Evolutionary conservation across 2,113 vertebrate species (phyloP).

Genomic region (Nerophis ophidion): DNA sequence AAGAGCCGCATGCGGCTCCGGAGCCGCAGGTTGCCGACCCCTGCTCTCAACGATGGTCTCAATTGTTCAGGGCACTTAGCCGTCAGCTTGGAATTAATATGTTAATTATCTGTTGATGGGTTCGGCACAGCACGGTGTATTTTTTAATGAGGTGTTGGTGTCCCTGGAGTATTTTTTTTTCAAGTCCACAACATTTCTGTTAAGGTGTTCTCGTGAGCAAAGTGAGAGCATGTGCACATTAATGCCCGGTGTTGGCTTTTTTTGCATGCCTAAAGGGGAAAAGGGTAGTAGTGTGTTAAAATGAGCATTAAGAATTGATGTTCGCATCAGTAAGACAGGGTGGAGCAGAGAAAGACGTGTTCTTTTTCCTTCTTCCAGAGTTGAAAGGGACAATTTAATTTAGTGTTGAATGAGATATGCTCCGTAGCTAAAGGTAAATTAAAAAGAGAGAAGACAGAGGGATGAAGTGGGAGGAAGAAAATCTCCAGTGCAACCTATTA

Average conservation of each 20-base stretch:
- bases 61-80: constrained; percentile 17
- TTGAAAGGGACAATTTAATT: constrained; percentile 50
- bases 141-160: constrained; percentile 37
- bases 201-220: constrained; percentile 12
- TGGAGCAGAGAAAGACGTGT: constrained; percentile 2
- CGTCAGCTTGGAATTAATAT: constrained; percentile 22
- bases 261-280: constrained; percentile 10
- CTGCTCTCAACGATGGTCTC: constrained; percentile 1
- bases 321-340: constrained; percentile 53
- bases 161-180: constrained; percentile 18
- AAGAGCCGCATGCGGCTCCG: too few species aligned
- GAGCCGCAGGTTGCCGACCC: too few species aligned
- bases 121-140: constrained; percentile 6
- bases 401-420: constrained; percentile 51
- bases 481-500: constrained; percentile 53
- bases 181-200: constrained; percentile 11
- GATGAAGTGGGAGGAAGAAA: neutral
- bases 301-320: constrained; percentile 65
- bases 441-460: constrained; percentile 19
- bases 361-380: constrained; percentile 22
- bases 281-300: constrained; percentile 34
- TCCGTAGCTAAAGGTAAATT: constrained; percentile 33
- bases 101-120: constrained; percentile 32
- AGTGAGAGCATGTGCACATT: constrained; percentile 6
- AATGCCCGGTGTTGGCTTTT: constrained; percentile 33